Evolutionary conservation across 2,113 vertebrate genomes (phyloP).

Genomic region (Antigone vipio): DNA sequence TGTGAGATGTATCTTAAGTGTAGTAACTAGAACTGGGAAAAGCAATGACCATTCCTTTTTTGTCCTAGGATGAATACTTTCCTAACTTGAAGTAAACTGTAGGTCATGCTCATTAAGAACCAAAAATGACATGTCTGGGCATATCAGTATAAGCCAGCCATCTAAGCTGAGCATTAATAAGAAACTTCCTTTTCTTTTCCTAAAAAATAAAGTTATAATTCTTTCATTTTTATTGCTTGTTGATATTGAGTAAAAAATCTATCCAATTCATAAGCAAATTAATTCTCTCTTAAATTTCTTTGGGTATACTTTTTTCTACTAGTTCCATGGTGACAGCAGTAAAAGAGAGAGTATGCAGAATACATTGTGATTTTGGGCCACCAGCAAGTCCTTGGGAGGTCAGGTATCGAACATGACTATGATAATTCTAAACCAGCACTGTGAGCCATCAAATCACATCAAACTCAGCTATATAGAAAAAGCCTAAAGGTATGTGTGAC

Average conservation of each 20-base stretch:
- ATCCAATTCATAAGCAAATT: neutral
- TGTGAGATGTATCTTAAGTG: neutral
- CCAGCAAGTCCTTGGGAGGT: slow-evolving; percentile 46
- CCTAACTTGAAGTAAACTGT: neutral
- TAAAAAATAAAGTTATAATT: neutral
- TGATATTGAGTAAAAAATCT: neutral
- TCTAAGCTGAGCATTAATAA: neutral
- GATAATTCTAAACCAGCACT: slow-evolving; percentile 48
- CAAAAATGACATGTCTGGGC: rapidly evolving
- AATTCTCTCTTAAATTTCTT: neutral
- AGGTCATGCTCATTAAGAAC: neutral
- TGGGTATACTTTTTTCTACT: neutral
- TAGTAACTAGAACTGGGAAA: neutral
- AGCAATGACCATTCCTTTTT: neutral
- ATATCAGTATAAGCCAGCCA: neutral
- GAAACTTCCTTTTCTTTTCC: neutral
- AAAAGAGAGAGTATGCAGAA: neutral
- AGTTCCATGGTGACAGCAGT: neutral
- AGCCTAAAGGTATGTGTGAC: slow-evolving; percentile 25
- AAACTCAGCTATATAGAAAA: slow-evolving; percentile 49
- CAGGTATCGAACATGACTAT: slow-evolving; percentile 36
- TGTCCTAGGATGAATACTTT: neutral
- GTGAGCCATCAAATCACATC: slow-evolving; percentile 56
- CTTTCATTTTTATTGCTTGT: neutral
- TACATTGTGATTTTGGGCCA: slow-evolving; percentile 38